phyloP scores from a whole-genome alignment of 2,113 vertebrate genomes.

The Ammodytes marinus region DNA sequence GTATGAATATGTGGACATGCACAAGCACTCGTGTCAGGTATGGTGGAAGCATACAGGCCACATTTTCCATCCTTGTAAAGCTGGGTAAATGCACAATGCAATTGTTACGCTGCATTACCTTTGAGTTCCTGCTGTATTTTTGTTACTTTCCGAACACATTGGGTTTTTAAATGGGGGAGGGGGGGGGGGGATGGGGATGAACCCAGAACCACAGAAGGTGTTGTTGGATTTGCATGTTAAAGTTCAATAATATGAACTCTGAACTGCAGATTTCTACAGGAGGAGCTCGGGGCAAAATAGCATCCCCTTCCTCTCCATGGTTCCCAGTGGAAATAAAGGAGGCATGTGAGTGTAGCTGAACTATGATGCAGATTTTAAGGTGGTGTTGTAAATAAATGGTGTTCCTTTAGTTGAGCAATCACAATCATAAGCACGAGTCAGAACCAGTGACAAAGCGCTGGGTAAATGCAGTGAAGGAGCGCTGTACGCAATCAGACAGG shows the following conservation, averaged over 20 bases:
- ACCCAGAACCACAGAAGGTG: not conserved
- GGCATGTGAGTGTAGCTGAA: not conserved
- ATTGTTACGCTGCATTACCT: not conserved
- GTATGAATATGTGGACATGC: not conserved
- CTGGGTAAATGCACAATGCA: not conserved
- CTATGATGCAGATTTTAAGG: conserved; percentile 15
- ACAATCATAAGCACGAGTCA: conserved; percentile 53
- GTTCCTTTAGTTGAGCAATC: conserved; percentile 21
- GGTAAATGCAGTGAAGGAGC: conserved; percentile 50
- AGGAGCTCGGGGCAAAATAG: conserved; percentile 3
- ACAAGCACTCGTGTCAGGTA: not conserved
- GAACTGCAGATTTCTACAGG: not conserved
- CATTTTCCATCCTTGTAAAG: not conserved
- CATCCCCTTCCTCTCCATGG: conserved; percentile 2
- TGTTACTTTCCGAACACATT: not conserved
- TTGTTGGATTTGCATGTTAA: not conserved
- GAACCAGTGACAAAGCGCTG: conserved; percentile 42
- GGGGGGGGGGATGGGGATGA: not conserved
- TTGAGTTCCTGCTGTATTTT: not conserved
- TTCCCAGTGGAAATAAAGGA: not conserved
- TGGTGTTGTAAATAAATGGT: conserved; percentile 8
- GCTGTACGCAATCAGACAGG: conserved; percentile 5
- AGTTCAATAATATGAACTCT: not conserved
- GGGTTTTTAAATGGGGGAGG: not conserved
- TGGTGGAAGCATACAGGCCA: not conserved